A percentile compares a stretch with the other conserved stretches of the same genome.
Conservation (phyloP, 2,113 vertebrate genomes). For the Xerus inauris region DNA sequence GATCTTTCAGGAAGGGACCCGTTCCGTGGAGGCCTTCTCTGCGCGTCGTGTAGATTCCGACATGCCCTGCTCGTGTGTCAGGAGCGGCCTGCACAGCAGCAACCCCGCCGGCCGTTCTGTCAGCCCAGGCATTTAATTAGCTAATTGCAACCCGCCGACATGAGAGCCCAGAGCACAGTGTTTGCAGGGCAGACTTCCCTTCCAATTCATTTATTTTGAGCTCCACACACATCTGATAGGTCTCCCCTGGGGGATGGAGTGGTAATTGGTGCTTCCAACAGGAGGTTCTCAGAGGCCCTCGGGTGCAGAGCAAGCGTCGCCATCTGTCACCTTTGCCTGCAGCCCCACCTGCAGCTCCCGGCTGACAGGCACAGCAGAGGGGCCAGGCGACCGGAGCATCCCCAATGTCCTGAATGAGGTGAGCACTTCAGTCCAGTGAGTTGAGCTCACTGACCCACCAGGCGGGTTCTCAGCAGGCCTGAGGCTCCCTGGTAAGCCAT, state of each 20-base stretch:
- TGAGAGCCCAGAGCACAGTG: conserved; percentile 82
- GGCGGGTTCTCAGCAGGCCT: not conserved
- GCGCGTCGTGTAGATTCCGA: not conserved
- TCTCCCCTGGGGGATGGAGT: conserved; percentile 86
- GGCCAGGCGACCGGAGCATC: not conserved
- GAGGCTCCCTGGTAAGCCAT: too few species aligned
- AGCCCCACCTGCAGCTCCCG: conserved; percentile 75
- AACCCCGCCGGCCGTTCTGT: conserved; percentile 82
- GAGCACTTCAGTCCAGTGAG: conserved; percentile 56
- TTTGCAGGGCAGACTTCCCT: conserved; percentile 81
- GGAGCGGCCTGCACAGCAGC: conserved; percentile 73
- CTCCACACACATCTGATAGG: conserved; percentile 85
- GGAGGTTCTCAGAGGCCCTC: conserved; percentile 84
- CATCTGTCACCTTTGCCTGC: conserved; percentile 87
- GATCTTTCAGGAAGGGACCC: conserved; percentile 79
- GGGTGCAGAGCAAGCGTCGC: conserved; percentile 84
- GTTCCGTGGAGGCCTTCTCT: conserved; percentile 76
- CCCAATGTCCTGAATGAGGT: not conserved
- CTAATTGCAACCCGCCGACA: conserved; percentile 88
- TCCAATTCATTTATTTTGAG: conserved; percentile 87
- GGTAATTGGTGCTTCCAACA: conserved; percentile 88
- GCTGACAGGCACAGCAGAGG: conserved; percentile 16
- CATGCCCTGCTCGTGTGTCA: not conserved
- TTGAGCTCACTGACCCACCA: conserved; percentile 58
- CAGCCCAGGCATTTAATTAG: conserved; percentile 87